Evolutionary conservation across 2,797 vertebrate species (phyloP), one percentile per base, ranked within the genome.

Genomic region (Coregonus sp.): DNA sequence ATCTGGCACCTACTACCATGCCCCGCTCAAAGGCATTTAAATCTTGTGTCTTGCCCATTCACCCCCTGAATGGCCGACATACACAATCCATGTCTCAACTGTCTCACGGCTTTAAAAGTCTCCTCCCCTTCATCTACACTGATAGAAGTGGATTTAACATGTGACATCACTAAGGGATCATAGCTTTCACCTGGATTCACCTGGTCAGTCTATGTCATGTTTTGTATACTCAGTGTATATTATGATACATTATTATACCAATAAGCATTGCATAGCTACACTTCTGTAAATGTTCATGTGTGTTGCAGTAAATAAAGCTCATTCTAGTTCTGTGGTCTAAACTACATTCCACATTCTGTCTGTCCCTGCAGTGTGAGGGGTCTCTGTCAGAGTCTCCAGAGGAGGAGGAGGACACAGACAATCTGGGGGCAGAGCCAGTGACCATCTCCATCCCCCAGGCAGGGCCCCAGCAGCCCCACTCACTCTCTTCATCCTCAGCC

Each of bases 341-440:
- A 25, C 16, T 18, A 40, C 7, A 61, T 11, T 16, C 0, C 72
- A 4, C 76, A 12, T 47, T 47, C 29, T 69, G 20, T 86, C 73
- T 54, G 4, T 75, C 73, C 47, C 40, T 90, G 86, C 84, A 90
- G 89, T 84, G 86, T 7, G 92, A 94, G 47, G 71, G 82, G 0
- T 93, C 90, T 79, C 75, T 90, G 61, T 92, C 91, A 0, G 92
- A 94, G 82, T 91, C 91, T 74, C 90, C 85, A 0, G 88, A 94
- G 71, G 93, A 95, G 54, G 93, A 94, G 47, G 94, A 94, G 18
- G 87, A 93, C 75, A 67, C 11, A 0, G 89, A 92, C 72, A 88
- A 89, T 76, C 89, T 84, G n/a, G 89, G 78, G 73, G 86, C 78
- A 1, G 77, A 80, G 1, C 84, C 75, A 73, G 83, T 11, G 59